Evolutionary conservation across 2,113 vertebrate species (phyloP), one percentile per base, ranked within the genome.

Genomic region (Pseudorasbora parva): DNA sequence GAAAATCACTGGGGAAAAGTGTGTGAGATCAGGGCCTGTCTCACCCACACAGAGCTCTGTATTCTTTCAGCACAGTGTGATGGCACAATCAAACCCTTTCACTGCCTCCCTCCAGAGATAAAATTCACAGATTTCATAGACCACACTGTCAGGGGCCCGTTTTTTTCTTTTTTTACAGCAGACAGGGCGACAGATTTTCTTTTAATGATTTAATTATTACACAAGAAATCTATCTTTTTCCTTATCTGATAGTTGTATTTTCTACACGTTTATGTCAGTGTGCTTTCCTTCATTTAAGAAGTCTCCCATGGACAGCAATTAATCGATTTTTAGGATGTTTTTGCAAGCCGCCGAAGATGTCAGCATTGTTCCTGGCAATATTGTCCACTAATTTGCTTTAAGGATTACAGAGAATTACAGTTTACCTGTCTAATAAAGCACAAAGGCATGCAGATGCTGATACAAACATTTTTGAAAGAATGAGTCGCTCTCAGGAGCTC

Each of bases 141-240:
- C 19, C 37, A n/a, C 8, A 15, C 51, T 33, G 33, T 72, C 83
- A 75, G 23, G 5, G 45, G 59, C n/a, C n/a, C n/a, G 30, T 30
- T n/a, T 56, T 25, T 49, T 64, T 84, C 57, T 25, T 9, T 74
- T 76, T 84, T 68, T 25, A 11, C 37, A 76, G 74, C 69, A 62
- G 69, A 54, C 21, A 82, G n/a, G 27, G 37, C 1, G 8, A 49
- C 84, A 71, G 69, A 76, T 59, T 54, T n/a, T 41, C 33, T 75
- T 82, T 68, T 86, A 87, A 88, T 75, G 60, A 86, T 80, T 80
- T 83, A 51, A 86, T 86, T 80, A 84, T 87, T 17, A 71, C 62
- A 21, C 25, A 69, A 23, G 43, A 81, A 56, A 41, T 56, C 21
- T 7, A 7, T 15, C 2, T 81, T 68, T 81, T 37, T 17, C 41